Evolutionary conservation across 2,888 invertebrate genomes (phyloP).

Genomic region (Adelognathus sp.): DNA sequence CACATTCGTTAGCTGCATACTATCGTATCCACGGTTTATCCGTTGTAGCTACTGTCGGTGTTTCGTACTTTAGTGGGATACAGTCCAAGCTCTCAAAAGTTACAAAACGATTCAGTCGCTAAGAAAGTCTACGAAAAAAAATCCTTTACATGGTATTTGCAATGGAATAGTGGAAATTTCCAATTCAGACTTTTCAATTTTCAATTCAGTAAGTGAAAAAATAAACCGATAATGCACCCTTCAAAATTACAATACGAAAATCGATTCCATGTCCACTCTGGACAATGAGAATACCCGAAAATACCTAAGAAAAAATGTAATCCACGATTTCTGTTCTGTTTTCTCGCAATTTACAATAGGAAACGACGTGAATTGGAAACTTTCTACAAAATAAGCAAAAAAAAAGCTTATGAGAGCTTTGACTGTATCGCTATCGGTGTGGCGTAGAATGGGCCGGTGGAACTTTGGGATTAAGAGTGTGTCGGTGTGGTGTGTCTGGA

Average conservation of each 20-base stretch:
- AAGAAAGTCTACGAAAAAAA: no score
- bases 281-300: no score
- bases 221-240: no score
- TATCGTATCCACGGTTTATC: slow-evolving; percentile 18
- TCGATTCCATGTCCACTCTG: no score
- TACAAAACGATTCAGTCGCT: not conserved
- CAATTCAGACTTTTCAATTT: not conserved
- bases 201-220: no score
- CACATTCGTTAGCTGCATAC: slow-evolving; percentile 64
- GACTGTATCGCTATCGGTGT: slow-evolving; percentile 23
- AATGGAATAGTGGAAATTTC: not conserved
- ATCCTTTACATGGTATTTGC: not conserved
- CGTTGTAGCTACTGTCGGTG: slow-evolving; percentile 9
- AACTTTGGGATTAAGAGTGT: slow-evolving; percentile 60
- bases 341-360: not conserved
- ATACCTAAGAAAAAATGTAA: no score
- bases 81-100: slow-evolving; percentile 17
- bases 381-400: not conserved
- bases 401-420: not conserved
- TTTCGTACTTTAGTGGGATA: slow-evolving; percentile 33
- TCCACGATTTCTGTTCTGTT: no score
- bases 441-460: slow-evolving; percentile 37
- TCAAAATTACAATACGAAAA: no score
- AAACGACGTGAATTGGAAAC: not conserved
- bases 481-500: slow-evolving; percentile 26